These are phyloP conservation scores for Pseudochaenichthys georgianus DNA, from an alignment of 2,797 vertebrate species.

Conservation along the genomic window DNA sequence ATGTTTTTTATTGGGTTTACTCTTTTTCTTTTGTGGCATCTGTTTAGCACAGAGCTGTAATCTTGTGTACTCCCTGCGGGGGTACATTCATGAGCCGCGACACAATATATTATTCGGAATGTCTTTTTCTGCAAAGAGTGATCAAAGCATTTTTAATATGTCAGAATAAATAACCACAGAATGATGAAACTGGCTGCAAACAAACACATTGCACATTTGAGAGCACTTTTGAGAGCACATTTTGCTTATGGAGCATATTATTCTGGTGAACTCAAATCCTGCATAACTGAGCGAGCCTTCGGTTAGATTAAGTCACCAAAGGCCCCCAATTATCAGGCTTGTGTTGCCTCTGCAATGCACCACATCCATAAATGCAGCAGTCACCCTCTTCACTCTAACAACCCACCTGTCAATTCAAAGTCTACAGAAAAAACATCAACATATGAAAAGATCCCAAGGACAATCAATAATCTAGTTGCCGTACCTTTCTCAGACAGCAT, in stretches of 20 bases:
- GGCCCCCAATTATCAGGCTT: constrained; percentile 58
- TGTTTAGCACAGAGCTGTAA: constrained; percentile 58
- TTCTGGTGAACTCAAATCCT: constrained; percentile 45
- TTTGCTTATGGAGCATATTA: constrained; percentile 70
- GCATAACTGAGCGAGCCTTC: constrained; percentile 39
- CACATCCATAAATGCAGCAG: constrained; percentile 57
- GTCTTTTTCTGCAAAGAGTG: constrained; percentile 37
- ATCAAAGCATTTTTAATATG: constrained; percentile 72
- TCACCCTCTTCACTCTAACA: constrained; percentile 54
- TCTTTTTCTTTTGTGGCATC: constrained; percentile 44
- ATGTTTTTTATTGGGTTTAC: constrained; percentile 53
- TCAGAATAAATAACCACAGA: constrained; percentile 52
- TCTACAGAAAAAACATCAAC: constrained; percentile 53
- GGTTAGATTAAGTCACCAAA: constrained; percentile 56
- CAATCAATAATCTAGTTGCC: constrained; percentile 72
- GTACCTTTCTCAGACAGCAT: constrained; percentile 63
- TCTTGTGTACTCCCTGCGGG: constrained; percentile 46
- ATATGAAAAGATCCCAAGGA: constrained; percentile 72
- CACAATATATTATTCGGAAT: constrained; percentile 38
- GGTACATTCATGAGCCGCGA: constrained; percentile 51
- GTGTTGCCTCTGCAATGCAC: constrained; percentile 54
- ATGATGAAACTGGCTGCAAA: constrained; percentile 79
- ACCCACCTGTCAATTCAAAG: constrained; percentile 54
- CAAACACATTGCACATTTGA: constrained; percentile 46
- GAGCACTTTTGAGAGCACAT: constrained; percentile 37